Evolutionary conservation across 2,888 invertebrate species (phyloP), one percentile per base, ranked within the genome.

Genomic region (Horisme vitalbata): DNA sequence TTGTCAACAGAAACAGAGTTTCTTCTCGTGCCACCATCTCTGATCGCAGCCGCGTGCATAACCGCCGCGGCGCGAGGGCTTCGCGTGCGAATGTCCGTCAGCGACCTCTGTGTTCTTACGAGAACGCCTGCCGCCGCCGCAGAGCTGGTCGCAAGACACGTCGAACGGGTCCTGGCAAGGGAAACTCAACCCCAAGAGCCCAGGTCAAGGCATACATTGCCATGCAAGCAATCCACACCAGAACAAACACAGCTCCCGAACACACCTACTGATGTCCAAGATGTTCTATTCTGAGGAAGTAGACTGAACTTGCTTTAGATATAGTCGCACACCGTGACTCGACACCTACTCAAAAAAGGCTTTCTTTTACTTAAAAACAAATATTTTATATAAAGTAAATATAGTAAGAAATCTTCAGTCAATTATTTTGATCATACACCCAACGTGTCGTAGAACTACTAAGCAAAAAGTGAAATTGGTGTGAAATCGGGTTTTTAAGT

Each of bases 31-130:
- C 92, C 93, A 7, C 93, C 95, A 14, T 95, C 95, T 0, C 68
- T 94, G 68, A 91, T 94, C 10, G 94, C 94, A 0, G 91, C 93
- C 6, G 93, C 94, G 4, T 93, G 94, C 68, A 90, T 95, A 41
- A 91, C 92, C 28, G 93, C 94, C 0, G 94, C 94, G 0, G 91
- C 93, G 6, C 90, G 92, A 6, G 94, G 94, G 0, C 65, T 93
- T 45, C 81, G 86, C 7, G 85, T 88, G 26, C 71, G 78, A 45
- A 79, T 88, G 90, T 67, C 91, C 55, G 61, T 87, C 73, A 74
- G 68, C 58, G 83, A 88, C 24, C 68, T 87, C 39, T 87, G 88
- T 59, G 79, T 68, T 24, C 73, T 92, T 61, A 89, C 91, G 23
- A 76, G 85, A 37, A 82, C 91, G 9, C 85, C 90, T 24, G 79